Conservation (phyloP, 1,140 invertebrate genomes). For the Papilio machaon region DNA sequence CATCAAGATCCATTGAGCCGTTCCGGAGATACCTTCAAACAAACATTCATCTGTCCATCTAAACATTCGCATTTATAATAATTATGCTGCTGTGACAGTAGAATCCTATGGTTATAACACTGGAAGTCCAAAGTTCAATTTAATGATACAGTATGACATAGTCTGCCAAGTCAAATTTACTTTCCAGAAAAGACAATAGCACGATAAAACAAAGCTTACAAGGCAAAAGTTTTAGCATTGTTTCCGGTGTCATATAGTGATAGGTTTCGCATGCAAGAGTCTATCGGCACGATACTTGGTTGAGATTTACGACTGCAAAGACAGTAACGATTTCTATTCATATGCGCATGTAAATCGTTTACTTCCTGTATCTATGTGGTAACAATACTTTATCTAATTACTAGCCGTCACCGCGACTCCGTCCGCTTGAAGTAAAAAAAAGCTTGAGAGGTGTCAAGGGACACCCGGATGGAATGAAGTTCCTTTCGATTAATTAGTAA, state of each 20-base stretch:
- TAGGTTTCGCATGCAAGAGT: neutral
- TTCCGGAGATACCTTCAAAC: too few relatives aligned
- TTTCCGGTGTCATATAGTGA: neutral
- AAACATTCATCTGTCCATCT: too few relatives aligned
- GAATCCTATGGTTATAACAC: too few relatives aligned
- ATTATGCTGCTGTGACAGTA: too few relatives aligned
- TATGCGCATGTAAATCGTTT: neutral
- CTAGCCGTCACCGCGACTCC: too few relatives aligned
- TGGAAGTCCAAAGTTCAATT: too few relatives aligned
- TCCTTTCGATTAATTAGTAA: too few relatives aligned
- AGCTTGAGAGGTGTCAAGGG: too few relatives aligned
- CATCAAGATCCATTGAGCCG: too few relatives aligned
- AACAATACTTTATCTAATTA: neutral
- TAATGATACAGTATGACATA: neutral
- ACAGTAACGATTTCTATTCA: neutral
- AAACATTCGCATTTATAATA: too few relatives aligned
- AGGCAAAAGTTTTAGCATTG: neutral
- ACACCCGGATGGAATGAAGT: too few relatives aligned
- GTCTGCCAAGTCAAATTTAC: neutral
- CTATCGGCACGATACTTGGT: constrained; percentile 1
- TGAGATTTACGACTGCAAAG: neutral
- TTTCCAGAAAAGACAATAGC: neutral
- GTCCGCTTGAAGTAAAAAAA: too few relatives aligned
- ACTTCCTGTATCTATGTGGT: neutral
- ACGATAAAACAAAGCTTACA: neutral